Evolutionary conservation across 1,140 invertebrate genomes (phyloP).

Genomic region (Orussus abietinus): DNA sequence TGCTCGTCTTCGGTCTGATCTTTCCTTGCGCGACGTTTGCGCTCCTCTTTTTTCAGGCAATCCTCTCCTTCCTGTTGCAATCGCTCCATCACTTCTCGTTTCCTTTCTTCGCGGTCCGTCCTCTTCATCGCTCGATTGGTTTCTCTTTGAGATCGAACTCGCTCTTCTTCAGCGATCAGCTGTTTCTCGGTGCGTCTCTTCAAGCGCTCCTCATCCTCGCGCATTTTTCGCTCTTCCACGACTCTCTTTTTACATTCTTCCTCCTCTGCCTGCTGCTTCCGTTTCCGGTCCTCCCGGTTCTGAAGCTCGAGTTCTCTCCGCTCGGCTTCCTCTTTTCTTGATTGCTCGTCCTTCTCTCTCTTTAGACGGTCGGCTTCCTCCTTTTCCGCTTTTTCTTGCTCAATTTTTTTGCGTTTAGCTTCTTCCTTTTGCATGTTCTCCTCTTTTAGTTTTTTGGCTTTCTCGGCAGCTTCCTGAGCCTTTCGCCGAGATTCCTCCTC

Average conservation of each 20-base stretch:
- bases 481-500: slow-evolving; percentile 15
- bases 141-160: too few species aligned
- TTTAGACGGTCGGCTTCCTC: slow-evolving; percentile 4
- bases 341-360: too few species aligned
- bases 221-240: too few species aligned
- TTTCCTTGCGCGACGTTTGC: slow-evolving; percentile 10
- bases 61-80: too few species aligned
- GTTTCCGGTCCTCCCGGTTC: slow-evolving; percentile 9
- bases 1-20: slow-evolving; percentile 7
- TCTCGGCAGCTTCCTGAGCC: slow-evolving; percentile 14
- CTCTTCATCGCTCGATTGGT: slow-evolving; percentile 14
- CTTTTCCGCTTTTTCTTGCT: slow-evolving; percentile 15
- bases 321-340: slow-evolving; percentile 8
- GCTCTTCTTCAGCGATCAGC: slow-evolving; percentile 11
- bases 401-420: slow-evolving; percentile 15
- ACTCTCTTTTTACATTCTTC: slow-evolving; percentile 2
- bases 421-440: slow-evolving; percentile 20
- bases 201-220: neutral
- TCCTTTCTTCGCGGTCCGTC: slow-evolving; percentile 12
- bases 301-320: too few species aligned
- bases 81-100: too few species aligned
- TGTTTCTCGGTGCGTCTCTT: slow-evolving; percentile 13
- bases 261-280: slow-evolving; percentile 9
- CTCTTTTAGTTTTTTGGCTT: slow-evolving; percentile 9
- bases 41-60: slow-evolving; percentile 12